Conservation (phyloP, 64 coral and sea anemone genomes). For the Dendrophyllia cribrosa region DNA sequence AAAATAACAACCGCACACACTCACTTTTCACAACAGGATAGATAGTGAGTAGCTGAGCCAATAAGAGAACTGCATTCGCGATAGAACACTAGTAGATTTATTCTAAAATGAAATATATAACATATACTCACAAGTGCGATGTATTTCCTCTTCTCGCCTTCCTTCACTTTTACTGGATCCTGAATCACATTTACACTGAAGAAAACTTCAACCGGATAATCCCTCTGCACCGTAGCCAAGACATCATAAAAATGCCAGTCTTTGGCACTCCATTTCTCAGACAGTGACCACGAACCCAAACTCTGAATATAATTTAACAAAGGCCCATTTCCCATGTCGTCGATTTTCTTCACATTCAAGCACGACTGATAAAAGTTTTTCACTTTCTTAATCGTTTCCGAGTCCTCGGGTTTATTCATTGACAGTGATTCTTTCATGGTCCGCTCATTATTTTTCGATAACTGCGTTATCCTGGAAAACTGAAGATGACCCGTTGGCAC, state of each 20-base stretch:
- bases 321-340: conserved; percentile 60
- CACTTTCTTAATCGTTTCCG: conserved; percentile 77
- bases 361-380: conserved; percentile 96
- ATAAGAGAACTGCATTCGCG: too few relatives aligned
- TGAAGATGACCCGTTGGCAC: conserved; percentile 75
- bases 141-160: conserved; percentile 1
- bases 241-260: conserved; percentile 85
- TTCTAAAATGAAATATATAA: too few relatives aligned
- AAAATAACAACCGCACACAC: too few relatives aligned
- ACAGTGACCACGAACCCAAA: conserved; percentile 86
- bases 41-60: too few relatives aligned
- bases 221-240: conserved; percentile 68
- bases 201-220: conserved; percentile 90
- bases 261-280: conserved; percentile 47
- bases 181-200: conserved; percentile 93
- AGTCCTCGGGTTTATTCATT: conserved; percentile 39
- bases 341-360: conserved; percentile 78
- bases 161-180: conserved; percentile 56
- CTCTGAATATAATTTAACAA: conserved; percentile 69
- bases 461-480: conserved; percentile 81
- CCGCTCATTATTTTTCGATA: conserved; percentile 89
- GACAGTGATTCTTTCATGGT: conserved; percentile 64
- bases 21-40: too few relatives aligned
- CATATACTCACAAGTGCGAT: conserved; percentile 27
- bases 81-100: too few relatives aligned